Evolutionary conservation across 1,140 invertebrate species (phyloP).

Genomic region (Scaptomyza graminum): DNA sequence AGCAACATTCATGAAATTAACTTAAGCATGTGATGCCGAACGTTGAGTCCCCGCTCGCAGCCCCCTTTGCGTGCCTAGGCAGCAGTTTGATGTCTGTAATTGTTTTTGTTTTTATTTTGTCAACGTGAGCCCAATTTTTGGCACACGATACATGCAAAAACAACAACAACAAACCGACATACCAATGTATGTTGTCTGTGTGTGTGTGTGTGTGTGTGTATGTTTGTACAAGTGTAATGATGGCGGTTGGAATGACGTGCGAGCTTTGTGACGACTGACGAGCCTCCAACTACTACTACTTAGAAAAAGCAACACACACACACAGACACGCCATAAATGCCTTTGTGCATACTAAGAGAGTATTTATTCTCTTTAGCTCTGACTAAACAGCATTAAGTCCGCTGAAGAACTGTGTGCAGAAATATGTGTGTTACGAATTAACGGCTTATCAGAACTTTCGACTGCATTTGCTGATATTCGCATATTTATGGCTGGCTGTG

Average conservation of each 20-base stretch:
- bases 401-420: not conserved
- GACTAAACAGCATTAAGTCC: not conserved
- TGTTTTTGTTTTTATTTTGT: slow-evolving; percentile 14
- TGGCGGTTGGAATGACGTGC: slow-evolving; percentile 50
- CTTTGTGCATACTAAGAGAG: not conserved
- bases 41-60: slow-evolving; percentile 18
- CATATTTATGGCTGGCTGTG: slow-evolving; percentile 17
- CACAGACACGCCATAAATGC: not conserved
- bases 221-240: slow-evolving; percentile 8
- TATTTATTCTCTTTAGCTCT: not conserved
- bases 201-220: slow-evolving; percentile 4
- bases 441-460: slow-evolving; percentile 4
- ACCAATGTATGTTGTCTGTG: slow-evolving; percentile 7
- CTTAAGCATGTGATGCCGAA: slow-evolving; percentile 70
- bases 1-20: slow-evolving; percentile 52
- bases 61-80: slow-evolving; percentile 15
- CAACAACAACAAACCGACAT: not conserved
- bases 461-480: slow-evolving; percentile 4
- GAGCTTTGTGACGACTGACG: slow-evolving; percentile 69
- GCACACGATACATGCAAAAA: slow-evolving; percentile 23
- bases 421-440: slow-evolving; percentile 3
- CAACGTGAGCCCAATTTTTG: slow-evolving; percentile 16
- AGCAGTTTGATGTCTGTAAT: slow-evolving; percentile 3
- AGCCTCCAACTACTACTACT: slow-evolving; percentile 66
- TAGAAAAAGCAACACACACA: slow-evolving; percentile 18